Evolutionary conservation across 2,797 vertebrate genomes (phyloP).

Genomic region (Clarias platycephalus): DNA sequence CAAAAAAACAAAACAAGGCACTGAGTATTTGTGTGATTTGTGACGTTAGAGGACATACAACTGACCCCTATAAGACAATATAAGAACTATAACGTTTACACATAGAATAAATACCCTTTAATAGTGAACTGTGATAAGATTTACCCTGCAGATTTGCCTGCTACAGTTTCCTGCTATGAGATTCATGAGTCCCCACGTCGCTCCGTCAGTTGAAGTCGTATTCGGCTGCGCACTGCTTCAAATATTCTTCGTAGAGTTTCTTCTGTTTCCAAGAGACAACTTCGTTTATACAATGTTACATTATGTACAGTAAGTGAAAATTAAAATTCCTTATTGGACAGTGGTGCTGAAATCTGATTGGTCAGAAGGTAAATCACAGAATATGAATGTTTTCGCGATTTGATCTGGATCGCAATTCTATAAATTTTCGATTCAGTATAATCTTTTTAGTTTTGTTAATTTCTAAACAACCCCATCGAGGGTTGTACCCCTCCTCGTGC

Average conservation of each 20-base stretch:
- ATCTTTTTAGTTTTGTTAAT: no score
- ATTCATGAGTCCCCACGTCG: background rate
- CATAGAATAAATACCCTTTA: background rate
- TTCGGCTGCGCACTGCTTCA: conserved; percentile 77
- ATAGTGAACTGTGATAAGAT: background rate
- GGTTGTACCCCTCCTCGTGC: no score
- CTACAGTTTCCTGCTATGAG: conserved; percentile 2
- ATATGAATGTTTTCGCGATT: background rate
- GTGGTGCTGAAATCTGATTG: background rate
- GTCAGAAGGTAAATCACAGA: background rate
- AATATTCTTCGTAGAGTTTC: conserved; percentile 77
- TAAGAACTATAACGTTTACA: background rate
- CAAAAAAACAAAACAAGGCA: conserved; percentile 65
- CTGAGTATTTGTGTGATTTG: conserved; percentile 43
- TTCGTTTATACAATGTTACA: background rate
- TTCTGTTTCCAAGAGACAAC: conserved; percentile 61
- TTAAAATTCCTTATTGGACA: no score
- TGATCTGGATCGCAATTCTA: no score
- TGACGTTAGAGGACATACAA: background rate
- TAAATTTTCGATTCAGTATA: no score
- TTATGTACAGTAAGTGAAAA: background rate
- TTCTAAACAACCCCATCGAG: no score
- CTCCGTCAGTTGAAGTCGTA: conserved; percentile 67
- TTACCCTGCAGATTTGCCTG: conserved; percentile 4
- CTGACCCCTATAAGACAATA: background rate